phyloP scores from a whole-genome alignment of 2,888 invertebrate genomes.

The Geophilus truncorum region DNA sequence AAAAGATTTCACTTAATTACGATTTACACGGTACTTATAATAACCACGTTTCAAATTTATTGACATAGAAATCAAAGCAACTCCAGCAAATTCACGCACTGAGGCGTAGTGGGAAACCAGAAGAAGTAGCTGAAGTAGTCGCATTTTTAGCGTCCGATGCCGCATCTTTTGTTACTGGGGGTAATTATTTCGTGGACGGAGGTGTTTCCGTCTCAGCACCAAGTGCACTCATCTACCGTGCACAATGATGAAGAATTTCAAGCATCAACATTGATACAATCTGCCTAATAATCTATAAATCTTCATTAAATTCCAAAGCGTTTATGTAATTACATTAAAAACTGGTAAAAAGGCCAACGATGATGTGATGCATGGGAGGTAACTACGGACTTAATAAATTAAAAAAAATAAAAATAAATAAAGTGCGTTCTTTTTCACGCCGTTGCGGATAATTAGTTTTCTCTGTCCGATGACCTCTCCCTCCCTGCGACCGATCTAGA shows the following conservation, averaged over 20 bases:
- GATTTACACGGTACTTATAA: not conserved
- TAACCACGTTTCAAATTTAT: not conserved
- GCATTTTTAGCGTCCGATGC: constrained; percentile 15
- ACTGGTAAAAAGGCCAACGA: constrained; percentile 23
- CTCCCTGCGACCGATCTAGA: constrained; percentile 16
- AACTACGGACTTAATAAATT: not conserved
- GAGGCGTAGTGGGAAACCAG: not conserved
- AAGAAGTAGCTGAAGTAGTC: constrained; percentile 4
- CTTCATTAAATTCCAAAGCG: constrained; percentile 10
- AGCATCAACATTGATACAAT: not conserved
- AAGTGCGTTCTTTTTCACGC: constrained; percentile 2
- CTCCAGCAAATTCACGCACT: not conserved
- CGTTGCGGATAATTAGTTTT: constrained; percentile 22
- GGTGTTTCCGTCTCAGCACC: not conserved
- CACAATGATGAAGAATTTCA: not conserved
- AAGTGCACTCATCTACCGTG: not conserved
- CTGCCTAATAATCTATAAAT: constrained; percentile 3
- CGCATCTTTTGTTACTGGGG: constrained; percentile 15
- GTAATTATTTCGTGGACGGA: not conserved
- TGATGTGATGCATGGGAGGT: constrained; percentile 20
- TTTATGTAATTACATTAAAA: constrained; percentile 17
- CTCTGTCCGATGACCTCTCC: constrained; percentile 27
- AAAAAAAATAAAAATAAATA: not conserved
- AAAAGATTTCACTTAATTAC: not conserved
- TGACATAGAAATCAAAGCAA: not conserved